Percentiles rank a stretch among this genome's conserved stretches.
Evolutionary conservation across 2,113 vertebrate species (phyloP).

Genomic region (Heloderma charlesbogerti): DNA sequence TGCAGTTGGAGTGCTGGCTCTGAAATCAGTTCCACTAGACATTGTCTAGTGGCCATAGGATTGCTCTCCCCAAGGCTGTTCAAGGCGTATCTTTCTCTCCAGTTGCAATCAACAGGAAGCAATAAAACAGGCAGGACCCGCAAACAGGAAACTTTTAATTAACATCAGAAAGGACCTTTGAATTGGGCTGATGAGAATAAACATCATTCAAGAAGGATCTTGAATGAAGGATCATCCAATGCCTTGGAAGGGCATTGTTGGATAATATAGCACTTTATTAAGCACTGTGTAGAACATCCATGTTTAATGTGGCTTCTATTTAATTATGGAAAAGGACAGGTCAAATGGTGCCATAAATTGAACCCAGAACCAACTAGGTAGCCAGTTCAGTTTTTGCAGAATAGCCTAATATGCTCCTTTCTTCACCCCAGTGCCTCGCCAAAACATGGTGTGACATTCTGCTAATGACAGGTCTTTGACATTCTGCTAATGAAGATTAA

Average conservation of each 20-base stretch:
- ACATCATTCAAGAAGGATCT: not conserved
- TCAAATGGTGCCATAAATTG: not conserved
- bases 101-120: not conserved
- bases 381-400: not conserved
- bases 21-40: too few species aligned
- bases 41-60: too few species aligned
- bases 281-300: not conserved
- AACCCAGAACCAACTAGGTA: not conserved
- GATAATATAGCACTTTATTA: not conserved
- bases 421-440: not conserved
- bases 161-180: not conserved
- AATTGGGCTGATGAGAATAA: not conserved
- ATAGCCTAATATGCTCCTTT: not conserved
- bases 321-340: not conserved
- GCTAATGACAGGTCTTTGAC: not conserved
- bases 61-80: too few species aligned
- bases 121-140: not conserved
- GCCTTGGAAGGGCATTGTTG: not conserved
- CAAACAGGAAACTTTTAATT: not conserved
- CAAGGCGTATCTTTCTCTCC: not conserved
- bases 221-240: too few species aligned
- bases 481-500: not conserved
- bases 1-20: too few species aligned
- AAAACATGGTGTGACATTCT: not conserved
- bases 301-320: too few species aligned